Conservation (phyloP, 2,888 invertebrate genomes). For the Diaphora mendica region DNA sequence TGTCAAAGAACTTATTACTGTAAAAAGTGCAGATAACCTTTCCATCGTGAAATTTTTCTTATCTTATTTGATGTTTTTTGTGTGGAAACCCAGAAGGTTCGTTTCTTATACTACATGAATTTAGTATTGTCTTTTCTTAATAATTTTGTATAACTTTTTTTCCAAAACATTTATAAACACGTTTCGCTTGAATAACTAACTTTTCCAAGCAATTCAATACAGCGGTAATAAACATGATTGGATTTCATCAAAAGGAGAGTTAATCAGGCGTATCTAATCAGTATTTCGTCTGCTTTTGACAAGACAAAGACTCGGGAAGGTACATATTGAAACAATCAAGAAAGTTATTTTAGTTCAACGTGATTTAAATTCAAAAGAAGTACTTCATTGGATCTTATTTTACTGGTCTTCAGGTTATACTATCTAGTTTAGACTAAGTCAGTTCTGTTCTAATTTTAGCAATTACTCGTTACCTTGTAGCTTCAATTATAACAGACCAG, state of each 20-base stretch:
- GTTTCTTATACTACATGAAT: background rate
- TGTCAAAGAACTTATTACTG: slow-evolving; percentile 48
- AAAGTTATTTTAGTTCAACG: slow-evolving; percentile 22
- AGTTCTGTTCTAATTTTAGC: background rate
- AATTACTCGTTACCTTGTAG: background rate
- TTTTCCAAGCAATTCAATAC: slow-evolving; percentile 25
- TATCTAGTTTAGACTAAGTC: background rate
- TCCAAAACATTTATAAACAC: background rate
- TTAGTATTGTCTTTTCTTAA: background rate
- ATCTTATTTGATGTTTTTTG: slow-evolving; percentile 29
- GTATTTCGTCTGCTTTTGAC: slow-evolving; percentile 38
- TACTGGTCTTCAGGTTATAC: background rate
- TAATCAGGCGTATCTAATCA: slow-evolving; percentile 48
- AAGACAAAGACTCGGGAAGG: slow-evolving; percentile 20
- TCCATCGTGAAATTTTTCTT: slow-evolving; percentile 24
- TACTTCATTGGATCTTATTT: background rate
- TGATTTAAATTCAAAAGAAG: slow-evolving; percentile 25
- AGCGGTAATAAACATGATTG: slow-evolving; percentile 37
- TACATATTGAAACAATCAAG: slow-evolving; percentile 27
- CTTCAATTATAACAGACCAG: too few relatives aligned
- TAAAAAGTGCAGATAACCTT: slow-evolving; percentile 39
- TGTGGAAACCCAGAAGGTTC: background rate
- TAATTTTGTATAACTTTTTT: background rate
- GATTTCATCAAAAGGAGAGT: slow-evolving; percentile 39
- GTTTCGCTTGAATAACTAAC: background rate